Conservation (phyloP, 1,140 invertebrate species). For the Galleria mellonella region DNA sequence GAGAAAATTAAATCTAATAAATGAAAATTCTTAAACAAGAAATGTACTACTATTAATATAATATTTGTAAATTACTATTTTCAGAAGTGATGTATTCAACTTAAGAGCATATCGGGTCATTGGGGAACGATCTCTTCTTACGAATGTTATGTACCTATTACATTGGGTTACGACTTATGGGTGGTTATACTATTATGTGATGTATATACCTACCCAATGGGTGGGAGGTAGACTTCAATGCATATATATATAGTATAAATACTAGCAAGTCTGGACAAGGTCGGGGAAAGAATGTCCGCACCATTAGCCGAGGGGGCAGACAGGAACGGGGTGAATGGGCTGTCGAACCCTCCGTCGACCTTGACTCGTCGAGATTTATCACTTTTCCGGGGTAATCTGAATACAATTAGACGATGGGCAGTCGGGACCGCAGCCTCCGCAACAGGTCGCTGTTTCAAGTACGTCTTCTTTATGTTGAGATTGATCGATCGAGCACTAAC, state of each 20-base stretch:
- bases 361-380: slow-evolving; percentile 66
- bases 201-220: slow-evolving; percentile 18
- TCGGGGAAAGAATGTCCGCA: slow-evolving; percentile 54
- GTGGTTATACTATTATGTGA: no score
- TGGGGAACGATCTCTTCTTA: no score
- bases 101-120: no score
- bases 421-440: slow-evolving; percentile 25
- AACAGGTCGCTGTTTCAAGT: slow-evolving; percentile 29
- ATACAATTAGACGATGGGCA: slow-evolving; percentile 61
- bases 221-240: slow-evolving; percentile 15
- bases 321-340: slow-evolving; percentile 55
- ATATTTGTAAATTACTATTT: no score
- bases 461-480: slow-evolving; percentile 9
- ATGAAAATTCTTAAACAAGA: no score
- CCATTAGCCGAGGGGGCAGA: slow-evolving; percentile 52
- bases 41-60: no score
- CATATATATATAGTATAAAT: slow-evolving; percentile 16
- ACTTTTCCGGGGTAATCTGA: slow-evolving; percentile 63
- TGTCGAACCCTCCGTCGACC: slow-evolving; percentile 62
- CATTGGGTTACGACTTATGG: no score
- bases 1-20: no score
- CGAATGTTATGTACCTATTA: no score
- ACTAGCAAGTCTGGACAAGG: slow-evolving; percentile 19
- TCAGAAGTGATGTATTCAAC: no score
- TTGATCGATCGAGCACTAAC: slow-evolving; percentile 1